These are phyloP conservation scores for Sarcophaga subvicina DNA, from an alignment of 2,888 invertebrate genomes.

Conservation along the genomic window DNA sequence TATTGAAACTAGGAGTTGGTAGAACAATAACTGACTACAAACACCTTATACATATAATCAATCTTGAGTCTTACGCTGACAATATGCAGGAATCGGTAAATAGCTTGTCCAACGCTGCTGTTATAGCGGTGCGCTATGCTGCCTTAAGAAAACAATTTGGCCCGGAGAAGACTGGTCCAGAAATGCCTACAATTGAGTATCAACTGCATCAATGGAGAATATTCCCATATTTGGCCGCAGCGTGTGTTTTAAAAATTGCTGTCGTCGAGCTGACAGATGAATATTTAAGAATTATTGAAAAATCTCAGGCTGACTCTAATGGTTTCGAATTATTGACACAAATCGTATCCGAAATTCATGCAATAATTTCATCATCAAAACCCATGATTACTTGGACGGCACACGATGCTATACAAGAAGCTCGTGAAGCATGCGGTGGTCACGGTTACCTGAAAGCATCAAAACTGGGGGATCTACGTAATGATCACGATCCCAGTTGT, in stretches of 20 bases:
- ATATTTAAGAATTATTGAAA: constrained; percentile 87
- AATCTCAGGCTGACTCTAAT: constrained; percentile 83
- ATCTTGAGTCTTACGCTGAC: constrained; percentile 30
- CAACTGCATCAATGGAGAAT: constrained; percentile 90
- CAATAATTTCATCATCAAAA: constrained; percentile 85
- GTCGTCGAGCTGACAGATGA: constrained; percentile 85
- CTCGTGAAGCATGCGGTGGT: constrained; percentile 93
- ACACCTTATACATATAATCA: constrained; percentile 49
- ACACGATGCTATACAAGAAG: constrained; percentile 90
- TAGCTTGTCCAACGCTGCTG: constrained; percentile 85
- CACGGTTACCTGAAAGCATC: constrained; percentile 91
- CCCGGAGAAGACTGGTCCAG: constrained; percentile 84
- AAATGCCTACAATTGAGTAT: constrained; percentile 91
- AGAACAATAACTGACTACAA: constrained; percentile 42
- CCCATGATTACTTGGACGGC: constrained; percentile 89
- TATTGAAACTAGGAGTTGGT: constrained; percentile 26
- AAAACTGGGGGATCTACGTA: constrained; percentile 91
- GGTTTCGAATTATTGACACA: constrained; percentile 81
- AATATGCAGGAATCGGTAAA: constrained; percentile 82
- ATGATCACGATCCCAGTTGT: constrained; percentile 93
- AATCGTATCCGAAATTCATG: constrained; percentile 85
- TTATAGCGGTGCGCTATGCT: constrained; percentile 91
- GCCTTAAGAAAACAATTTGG: constrained; percentile 91
- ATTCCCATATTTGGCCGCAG: constrained; percentile 87
- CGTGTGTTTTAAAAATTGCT: constrained; percentile 85